Evolutionary conservation across 1,140 invertebrate genomes (phyloP).

Genomic region (Drosophila bifasciata): DNA sequence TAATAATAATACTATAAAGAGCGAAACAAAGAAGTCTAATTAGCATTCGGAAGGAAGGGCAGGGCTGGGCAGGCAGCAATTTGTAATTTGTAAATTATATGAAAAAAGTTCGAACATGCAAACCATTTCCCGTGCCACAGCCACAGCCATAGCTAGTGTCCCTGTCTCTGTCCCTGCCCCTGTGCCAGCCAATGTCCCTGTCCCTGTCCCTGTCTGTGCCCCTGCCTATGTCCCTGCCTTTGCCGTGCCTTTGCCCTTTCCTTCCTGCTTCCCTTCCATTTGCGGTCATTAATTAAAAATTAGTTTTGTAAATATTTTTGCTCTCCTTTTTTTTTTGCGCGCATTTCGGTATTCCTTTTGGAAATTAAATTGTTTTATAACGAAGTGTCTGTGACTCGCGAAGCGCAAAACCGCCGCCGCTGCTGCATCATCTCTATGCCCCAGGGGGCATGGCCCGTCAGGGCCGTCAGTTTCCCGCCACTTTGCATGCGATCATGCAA

Average conservation of each 20-base stretch:
- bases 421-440: not conserved
- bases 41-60: too few relatives aligned
- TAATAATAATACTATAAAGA: too few relatives aligned
- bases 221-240: conserved; percentile 1
- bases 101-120: too few relatives aligned
- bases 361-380: conserved; percentile 80
- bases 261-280: conserved; percentile 13
- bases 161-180: too few relatives aligned
- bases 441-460: conserved; percentile 34
- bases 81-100: too few relatives aligned
- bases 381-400: conserved; percentile 75
- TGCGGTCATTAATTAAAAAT: conserved; percentile 70
- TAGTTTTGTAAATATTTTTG: conserved; percentile 78
- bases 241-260: not conserved
- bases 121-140: too few relatives aligned
- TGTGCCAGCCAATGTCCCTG: too few relatives aligned
- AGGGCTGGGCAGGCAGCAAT: too few relatives aligned
- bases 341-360: conserved; percentile 31
- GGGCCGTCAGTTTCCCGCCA: conserved; percentile 26
- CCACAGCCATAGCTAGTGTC: too few relatives aligned
- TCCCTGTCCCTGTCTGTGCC: conserved; percentile 7
- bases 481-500: conserved; percentile 79
- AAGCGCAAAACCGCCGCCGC: conserved; percentile 74
- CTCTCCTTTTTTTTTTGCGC: conserved; percentile 58
- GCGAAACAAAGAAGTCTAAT: too few relatives aligned